These are phyloP conservation scores for Plotosus lineatus DNA, from an alignment of 2,113 vertebrate genomes.

Conservation along the genomic window DNA sequence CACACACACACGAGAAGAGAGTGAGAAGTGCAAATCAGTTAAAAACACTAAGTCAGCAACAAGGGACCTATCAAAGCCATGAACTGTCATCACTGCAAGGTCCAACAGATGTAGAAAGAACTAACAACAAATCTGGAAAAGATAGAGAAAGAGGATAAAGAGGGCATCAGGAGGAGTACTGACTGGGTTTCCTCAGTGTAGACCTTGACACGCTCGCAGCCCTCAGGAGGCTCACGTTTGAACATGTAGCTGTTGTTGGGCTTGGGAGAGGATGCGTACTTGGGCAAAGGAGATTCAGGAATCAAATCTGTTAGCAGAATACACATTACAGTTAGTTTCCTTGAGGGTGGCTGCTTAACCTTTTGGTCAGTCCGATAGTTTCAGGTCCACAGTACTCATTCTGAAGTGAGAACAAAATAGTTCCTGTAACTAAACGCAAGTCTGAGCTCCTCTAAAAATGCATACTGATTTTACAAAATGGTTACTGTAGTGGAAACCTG, in stretches of 20 bases:
- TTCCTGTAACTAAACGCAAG: not conserved
- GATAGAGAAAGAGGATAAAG: conserved; percentile 13
- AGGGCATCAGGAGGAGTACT: conserved; percentile 40
- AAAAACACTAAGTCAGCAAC: conserved; percentile 23
- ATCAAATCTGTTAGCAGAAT: conserved; percentile 41
- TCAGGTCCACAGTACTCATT: not conserved
- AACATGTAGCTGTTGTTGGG: conserved; percentile 59
- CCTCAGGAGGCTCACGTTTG: conserved; percentile 56
- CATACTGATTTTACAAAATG: not conserved
- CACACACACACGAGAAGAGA: too few species aligned
- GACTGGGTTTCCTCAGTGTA: conserved; percentile 56
- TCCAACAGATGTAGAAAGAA: conserved; percentile 16
- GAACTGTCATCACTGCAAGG: conserved; percentile 37
- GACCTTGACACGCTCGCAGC: conserved; percentile 57
- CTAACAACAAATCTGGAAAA: conserved; percentile 20
- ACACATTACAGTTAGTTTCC: not conserved
- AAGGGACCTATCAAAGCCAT: conserved; percentile 4
- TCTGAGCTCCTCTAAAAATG: not conserved
- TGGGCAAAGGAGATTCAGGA: conserved; percentile 47
- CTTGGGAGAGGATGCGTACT: conserved; percentile 55
- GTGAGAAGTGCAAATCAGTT: not conserved
- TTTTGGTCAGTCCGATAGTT: not conserved
- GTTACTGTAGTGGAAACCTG: not conserved
- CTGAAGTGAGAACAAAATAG: not conserved
- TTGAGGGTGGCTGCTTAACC: not conserved